phyloP scores from a whole-genome alignment of 2,888 invertebrate genomes.

The Ferrisia virgata region DNA sequence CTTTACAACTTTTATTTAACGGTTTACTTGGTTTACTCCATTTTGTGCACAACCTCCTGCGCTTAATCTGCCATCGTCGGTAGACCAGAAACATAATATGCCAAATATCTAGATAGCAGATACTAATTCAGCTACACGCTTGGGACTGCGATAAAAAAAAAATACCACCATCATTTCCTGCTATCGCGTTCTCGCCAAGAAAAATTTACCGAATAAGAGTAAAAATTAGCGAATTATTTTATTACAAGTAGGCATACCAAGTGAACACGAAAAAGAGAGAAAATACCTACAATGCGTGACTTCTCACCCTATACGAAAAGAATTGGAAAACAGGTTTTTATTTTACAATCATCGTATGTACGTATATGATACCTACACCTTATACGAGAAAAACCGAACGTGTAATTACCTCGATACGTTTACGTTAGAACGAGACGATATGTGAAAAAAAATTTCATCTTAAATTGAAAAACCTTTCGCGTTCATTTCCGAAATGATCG shows the following conservation, averaged over 20 bases:
- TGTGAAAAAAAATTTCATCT: background rate
- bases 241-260: background rate
- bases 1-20: constrained; percentile 20
- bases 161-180: background rate
- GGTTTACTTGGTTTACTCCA: constrained; percentile 18
- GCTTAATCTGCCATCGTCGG: constrained; percentile 12
- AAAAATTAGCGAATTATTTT: constrained; percentile 32
- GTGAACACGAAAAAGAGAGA: background rate
- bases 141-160: background rate
- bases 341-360: background rate
- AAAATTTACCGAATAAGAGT: background rate
- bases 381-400: background rate
- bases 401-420: constrained; percentile 10
- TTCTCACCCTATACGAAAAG: background rate
- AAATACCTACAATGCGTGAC: background rate
- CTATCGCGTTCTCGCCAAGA: background rate
- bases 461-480: constrained; percentile 29
- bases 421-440: background rate
- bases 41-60: background rate
- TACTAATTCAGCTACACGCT: constrained; percentile 9
- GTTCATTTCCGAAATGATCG: background rate
- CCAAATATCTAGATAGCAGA: background rate
- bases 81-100: constrained; percentile 32
- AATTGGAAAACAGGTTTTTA: background rate
- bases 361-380: background rate